Percentiles rank a stretch among this genome's conserved stretches.
phyloP scores from a whole-genome alignment of 2,113 vertebrate genomes.

The Lasiurus cinereus region DNA sequence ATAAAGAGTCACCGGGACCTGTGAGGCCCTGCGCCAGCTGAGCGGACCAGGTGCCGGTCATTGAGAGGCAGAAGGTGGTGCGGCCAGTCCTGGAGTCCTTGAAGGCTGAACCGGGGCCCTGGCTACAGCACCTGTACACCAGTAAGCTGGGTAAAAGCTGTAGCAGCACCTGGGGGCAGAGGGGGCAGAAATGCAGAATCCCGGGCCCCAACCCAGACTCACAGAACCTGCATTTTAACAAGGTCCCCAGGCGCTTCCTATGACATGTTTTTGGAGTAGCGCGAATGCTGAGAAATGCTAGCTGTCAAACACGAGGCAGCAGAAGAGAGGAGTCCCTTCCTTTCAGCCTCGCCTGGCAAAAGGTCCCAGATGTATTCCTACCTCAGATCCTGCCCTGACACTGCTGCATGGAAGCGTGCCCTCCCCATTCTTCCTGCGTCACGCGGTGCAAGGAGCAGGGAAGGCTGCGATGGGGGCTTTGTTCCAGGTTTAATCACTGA shows the following conservation, averaged over 20 bases:
- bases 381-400: neutral
- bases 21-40: rapidly evolving
- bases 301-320: neutral
- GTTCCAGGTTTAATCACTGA: neutral
- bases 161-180: neutral
- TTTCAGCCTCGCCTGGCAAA: neutral
- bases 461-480: neutral
- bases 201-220: neutral
- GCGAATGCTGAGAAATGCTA: neutral
- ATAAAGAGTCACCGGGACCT: rapidly evolving
- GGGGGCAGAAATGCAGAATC: neutral
- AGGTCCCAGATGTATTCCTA: neutral
- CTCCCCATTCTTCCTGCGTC: rapidly evolving
- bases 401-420: neutral
- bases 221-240: neutral
- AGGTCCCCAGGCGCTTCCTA: neutral
- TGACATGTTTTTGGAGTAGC: neutral
- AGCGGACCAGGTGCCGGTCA: neutral
- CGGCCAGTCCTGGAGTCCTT: rapidly evolving
- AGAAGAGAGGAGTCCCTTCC: neutral
- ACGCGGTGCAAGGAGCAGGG: neutral
- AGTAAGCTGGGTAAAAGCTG: rapidly evolving
- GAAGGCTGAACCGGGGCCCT: neutral
- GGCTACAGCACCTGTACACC: rapidly evolving
- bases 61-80: neutral